A percentile compares a stretch with the other conserved stretches of the same genome.
Conservation (phyloP, 2,888 invertebrate genomes). For the Steinernema carpocapsae region DNA sequence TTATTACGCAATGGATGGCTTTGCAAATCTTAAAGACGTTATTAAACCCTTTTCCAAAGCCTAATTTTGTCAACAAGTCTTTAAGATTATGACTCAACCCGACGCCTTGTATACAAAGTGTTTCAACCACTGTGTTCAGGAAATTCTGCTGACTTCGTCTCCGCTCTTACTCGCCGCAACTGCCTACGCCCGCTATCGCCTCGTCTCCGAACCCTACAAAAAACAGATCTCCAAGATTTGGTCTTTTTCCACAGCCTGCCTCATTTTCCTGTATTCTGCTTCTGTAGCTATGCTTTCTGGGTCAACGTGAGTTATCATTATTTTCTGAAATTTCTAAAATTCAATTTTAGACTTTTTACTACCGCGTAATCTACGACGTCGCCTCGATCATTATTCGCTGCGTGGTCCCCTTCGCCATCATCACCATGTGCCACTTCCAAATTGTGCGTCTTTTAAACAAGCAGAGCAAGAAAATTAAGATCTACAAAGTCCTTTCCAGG, state of each 20-base stretch:
- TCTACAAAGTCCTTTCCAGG: conserved; percentile 9
- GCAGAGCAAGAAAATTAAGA: conserved; percentile 3
- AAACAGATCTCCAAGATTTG: conserved; percentile 20
- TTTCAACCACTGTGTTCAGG: not conserved
- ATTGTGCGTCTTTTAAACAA: not conserved
- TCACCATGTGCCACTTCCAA: conserved; percentile 5
- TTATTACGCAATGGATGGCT: too few species aligned
- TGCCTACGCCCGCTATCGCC: conserved; percentile 8
- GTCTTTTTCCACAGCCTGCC: conserved; percentile 2
- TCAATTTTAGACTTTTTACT: conserved; percentile 13
- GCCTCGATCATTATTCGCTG: conserved; percentile 8
- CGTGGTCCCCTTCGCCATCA: not conserved
- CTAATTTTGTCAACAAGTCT: too few species aligned
- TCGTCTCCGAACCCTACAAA: conserved; percentile 13
- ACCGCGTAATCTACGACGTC: conserved; percentile 12
- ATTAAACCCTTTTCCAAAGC: too few species aligned
- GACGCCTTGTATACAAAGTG: too few species aligned
- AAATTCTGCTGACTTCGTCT: conserved; percentile 5
- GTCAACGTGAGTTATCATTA: not conserved
- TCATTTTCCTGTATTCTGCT: conserved; percentile 3
- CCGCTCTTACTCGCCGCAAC: conserved; percentile 6
- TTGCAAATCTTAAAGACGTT: too few species aligned
- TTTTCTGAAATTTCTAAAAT: too few species aligned
- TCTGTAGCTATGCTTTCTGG: not conserved
- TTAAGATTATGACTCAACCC: too few species aligned